A percentile compares a stretch with the other conserved stretches of the same genome.
These are phyloP conservation scores for Gambusia yucatana DNA, from an alignment of 2,797 vertebrate genomes.

Conservation along the genomic window DNA sequence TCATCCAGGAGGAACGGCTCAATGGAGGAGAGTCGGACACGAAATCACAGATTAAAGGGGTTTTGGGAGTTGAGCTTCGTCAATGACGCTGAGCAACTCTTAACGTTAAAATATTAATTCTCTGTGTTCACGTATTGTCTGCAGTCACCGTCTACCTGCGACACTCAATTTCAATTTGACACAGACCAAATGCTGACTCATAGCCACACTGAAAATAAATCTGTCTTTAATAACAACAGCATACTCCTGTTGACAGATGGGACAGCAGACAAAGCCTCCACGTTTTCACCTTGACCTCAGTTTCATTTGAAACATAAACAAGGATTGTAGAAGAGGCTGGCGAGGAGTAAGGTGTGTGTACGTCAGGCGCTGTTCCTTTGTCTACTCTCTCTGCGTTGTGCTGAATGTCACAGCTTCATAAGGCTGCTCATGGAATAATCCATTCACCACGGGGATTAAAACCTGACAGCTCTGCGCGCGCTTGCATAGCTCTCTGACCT, in stretches of 20 bases:
- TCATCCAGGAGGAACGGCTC: background rate
- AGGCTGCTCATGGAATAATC: background rate
- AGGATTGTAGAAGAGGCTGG: background rate
- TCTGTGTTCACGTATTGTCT: background rate
- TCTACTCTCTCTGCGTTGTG: background rate
- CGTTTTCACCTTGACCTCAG: background rate
- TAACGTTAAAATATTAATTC: too few relatives aligned
- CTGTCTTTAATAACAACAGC: background rate
- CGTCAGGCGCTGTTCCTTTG: background rate
- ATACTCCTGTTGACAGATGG: background rate
- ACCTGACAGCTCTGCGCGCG: background rate
- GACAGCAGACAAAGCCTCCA: background rate
- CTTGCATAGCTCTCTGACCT: background rate
- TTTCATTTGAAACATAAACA: background rate
- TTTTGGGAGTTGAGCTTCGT: background rate
- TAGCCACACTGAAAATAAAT: background rate
- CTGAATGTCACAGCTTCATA: conserved; percentile 1
- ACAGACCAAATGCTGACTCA: background rate
- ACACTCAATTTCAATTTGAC: background rate
- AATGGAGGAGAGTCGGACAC: background rate
- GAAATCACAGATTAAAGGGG: background rate
- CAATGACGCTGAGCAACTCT: too few relatives aligned
- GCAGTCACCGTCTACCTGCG: background rate
- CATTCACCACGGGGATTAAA: background rate
- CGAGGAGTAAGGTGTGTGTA: background rate